These are phyloP conservation scores for Eupithecia centaureata DNA, from an alignment of 2,888 invertebrate species.

Conservation along the genomic window DNA sequence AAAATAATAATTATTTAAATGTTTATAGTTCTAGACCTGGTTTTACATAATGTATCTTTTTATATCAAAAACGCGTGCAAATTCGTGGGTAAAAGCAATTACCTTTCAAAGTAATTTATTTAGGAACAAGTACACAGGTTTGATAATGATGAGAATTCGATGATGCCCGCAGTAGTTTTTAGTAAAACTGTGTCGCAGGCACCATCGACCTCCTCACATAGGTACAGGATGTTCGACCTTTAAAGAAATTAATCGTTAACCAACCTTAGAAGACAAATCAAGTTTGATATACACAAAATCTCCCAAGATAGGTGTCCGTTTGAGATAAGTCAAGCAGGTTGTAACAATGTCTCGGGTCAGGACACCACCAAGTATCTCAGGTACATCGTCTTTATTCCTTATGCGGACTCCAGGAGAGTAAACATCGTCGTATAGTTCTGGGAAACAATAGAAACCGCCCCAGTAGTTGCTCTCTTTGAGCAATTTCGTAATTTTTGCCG, in stretches of 20 bases:
- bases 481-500: constrained; percentile 60
- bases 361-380: constrained; percentile 69
- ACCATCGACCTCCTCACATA: no score
- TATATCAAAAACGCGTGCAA: neutral
- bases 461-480: constrained; percentile 74
- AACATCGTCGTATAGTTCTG: constrained; percentile 66
- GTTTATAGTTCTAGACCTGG: neutral
- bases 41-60: neutral
- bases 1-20: no score
- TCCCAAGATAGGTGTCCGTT: constrained; percentile 79
- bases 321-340: constrained; percentile 79
- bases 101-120: no score
- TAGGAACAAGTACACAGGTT: no score
- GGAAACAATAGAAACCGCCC: constrained; percentile 76
- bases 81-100: neutral
- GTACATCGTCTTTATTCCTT: constrained; percentile 57
- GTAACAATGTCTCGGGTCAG: constrained; percentile 82
- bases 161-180: no score
- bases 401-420: constrained; percentile 68
- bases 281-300: constrained; percentile 84
- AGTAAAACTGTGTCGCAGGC: no score
- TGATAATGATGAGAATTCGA: no score
- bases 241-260: neutral
- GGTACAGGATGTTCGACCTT: no score
- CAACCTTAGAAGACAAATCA: constrained; percentile 71